Percentiles rank a stretch among this genome's conserved stretches.
Conservation (phyloP, 2,113 vertebrate species). For the Ictalurus furcatus region DNA sequence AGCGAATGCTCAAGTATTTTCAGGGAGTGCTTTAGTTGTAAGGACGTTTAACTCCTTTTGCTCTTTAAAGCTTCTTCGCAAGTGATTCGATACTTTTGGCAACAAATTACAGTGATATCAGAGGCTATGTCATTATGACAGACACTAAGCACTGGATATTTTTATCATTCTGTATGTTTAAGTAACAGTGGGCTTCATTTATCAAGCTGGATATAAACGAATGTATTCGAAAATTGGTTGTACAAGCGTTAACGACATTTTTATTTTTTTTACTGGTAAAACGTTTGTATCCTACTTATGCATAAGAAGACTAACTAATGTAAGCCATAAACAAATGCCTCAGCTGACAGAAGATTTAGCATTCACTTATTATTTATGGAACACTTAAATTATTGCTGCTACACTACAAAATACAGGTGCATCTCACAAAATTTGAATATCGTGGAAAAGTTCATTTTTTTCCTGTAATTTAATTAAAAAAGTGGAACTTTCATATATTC, state of each 20-base stretch:
- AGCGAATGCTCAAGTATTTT: not conserved
- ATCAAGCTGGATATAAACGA: not conserved
- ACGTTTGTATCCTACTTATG: not conserved
- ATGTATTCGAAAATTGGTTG: not conserved
- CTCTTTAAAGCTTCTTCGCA: not conserved
- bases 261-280: not conserved
- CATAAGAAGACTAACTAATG: too few species aligned
- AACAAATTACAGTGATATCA: not conserved
- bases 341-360: not conserved
- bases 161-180: not conserved
- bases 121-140: not conserved
- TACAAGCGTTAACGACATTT: not conserved
- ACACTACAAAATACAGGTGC: too few species aligned
- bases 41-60: not conserved
- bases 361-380: too few species aligned
- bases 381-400: too few species aligned
- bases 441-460: too few species aligned
- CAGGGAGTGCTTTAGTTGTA: not conserved
- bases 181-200: not conserved
- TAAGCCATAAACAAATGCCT: not conserved
- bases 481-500: too few species aligned
- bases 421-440: too few species aligned
- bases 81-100: not conserved
- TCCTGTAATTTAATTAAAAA: too few species aligned
- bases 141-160: not conserved